Percentiles rank a stretch among this genome's conserved stretches.
Evolutionary conservation across 2,797 vertebrate genomes (phyloP).

Genomic region (Gallinago nigripennis): DNA sequence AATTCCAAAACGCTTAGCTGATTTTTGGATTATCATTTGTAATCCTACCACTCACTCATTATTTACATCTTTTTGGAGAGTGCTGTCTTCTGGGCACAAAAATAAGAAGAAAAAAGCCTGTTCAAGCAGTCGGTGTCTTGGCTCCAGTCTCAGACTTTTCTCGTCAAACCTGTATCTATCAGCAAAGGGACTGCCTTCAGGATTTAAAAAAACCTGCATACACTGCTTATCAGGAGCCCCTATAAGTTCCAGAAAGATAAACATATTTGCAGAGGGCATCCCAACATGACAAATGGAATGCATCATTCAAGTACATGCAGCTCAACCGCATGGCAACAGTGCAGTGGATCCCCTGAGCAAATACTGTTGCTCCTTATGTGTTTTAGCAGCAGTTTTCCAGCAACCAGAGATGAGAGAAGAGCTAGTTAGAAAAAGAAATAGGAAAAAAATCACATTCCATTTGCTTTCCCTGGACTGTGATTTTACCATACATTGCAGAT

Average conservation of each 20-base stretch:
- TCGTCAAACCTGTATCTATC: background rate
- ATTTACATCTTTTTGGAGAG: background rate
- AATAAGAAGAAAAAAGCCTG: background rate
- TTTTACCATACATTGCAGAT: background rate
- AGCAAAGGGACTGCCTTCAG: background rate
- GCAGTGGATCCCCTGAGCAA: background rate
- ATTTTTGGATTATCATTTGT: background rate
- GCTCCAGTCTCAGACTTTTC: background rate
- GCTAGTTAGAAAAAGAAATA: background rate
- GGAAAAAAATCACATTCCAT: background rate
- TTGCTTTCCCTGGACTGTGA: background rate
- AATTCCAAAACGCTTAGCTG: background rate
- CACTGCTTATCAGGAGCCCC: background rate
- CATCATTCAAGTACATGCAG: accelerated
- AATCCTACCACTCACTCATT: background rate
- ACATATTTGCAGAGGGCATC: background rate
- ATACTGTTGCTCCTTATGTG: background rate
- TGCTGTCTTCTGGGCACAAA: background rate
- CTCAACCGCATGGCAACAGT: background rate
- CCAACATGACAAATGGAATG: background rate
- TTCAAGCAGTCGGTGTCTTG: background rate
- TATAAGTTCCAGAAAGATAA: background rate
- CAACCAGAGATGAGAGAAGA: background rate
- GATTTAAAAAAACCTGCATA: background rate
- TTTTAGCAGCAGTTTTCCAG: background rate